Conservation (phyloP, 2,113 vertebrate genomes). For the Spizaetus ornatus region DNA sequence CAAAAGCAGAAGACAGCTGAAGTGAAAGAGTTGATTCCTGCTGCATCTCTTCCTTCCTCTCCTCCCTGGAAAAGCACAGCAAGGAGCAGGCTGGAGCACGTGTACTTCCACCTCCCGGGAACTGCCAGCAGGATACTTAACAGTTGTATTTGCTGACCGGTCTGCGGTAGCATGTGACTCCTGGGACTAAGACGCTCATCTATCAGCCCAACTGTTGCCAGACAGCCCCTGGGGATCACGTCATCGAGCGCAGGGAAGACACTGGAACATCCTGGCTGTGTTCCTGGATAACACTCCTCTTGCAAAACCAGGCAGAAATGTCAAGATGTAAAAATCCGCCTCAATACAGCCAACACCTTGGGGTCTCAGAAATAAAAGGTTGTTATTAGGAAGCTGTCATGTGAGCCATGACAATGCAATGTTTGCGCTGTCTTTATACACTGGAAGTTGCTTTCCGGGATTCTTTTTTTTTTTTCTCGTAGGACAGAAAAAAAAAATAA, state of each 20-base stretch:
- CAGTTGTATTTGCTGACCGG: background rate
- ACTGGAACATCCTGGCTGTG: background rate
- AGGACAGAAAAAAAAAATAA: background rate
- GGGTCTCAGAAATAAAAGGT: background rate
- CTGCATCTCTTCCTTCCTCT: background rate
- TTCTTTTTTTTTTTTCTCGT: accelerated
- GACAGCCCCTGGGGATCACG: background rate
- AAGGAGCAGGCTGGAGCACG: background rate
- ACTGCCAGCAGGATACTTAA: background rate
- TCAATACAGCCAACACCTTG: background rate
- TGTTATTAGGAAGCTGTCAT: background rate
- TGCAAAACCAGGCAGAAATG: background rate
- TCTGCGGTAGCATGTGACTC: background rate
- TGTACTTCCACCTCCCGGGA: background rate
- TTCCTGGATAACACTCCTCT: background rate
- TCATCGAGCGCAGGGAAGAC: background rate
- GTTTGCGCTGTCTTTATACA: background rate
- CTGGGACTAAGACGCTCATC: background rate
- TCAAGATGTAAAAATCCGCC: background rate
- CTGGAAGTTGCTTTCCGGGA: background rate
- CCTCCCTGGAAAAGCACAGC: background rate
- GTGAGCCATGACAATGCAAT: background rate
- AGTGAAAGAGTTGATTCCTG: background rate
- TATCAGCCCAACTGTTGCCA: background rate
- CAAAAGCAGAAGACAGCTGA: background rate